A percentile compares a stretch with the other conserved stretches of the same genome.
Conservation (phyloP, 2,888 invertebrate genomes). For the Emesis furor region DNA sequence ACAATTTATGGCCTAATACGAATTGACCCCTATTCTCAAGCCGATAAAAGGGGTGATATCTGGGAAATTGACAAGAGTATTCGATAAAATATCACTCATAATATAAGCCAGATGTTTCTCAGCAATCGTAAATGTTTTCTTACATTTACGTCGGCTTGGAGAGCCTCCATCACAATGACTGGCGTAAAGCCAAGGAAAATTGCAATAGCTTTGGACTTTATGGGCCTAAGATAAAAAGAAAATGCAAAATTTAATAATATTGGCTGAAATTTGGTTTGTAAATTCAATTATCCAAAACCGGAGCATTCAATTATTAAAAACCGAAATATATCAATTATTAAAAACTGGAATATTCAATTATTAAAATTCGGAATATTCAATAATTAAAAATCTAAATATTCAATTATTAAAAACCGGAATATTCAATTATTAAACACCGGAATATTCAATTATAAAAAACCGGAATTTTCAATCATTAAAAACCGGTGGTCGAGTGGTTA, state of each 20-base stretch:
- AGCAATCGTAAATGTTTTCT: slow-evolving; percentile 19
- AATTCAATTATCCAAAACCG: not conserved
- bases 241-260: not conserved
- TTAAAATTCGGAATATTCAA: no score
- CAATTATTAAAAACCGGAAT: no score
- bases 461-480: no score
- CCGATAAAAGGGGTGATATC: not conserved
- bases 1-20: no score
- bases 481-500: no score
- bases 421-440: no score
- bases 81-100: slow-evolving; percentile 17
- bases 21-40: not conserved
- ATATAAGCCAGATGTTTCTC: slow-evolving; percentile 9
- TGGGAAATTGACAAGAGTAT: slow-evolving; percentile 12
- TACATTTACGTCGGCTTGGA: not conserved
- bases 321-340: not conserved
- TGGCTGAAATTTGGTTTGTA: not conserved
- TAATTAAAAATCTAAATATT: no score
- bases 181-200: slow-evolving; percentile 8
- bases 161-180: not conserved
- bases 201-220: not conserved
- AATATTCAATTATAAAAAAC: no score
- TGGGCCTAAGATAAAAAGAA: not conserved
- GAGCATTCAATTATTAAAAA: no score
- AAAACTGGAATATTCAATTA: not conserved